A percentile compares a stretch with the other conserved stretches of the same genome.
Evolutionary conservation across 2,797 vertebrate species (phyloP).

Genomic region (Eremophila alpestris): DNA sequence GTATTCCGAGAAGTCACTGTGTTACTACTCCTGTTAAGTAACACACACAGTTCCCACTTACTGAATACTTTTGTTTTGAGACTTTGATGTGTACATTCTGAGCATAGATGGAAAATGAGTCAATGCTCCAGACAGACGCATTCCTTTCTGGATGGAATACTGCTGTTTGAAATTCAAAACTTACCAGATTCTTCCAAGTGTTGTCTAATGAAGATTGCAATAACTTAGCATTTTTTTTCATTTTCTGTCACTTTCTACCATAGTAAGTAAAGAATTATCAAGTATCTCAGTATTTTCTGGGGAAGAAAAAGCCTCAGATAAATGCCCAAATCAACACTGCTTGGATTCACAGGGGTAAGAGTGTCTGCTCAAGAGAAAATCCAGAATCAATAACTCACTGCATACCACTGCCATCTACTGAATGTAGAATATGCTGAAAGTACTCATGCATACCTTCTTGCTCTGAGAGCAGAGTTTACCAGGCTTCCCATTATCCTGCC

Average conservation of each 20-base stretch:
- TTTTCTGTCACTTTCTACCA: not conserved
- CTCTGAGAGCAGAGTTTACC: not conserved
- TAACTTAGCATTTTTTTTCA: not conserved
- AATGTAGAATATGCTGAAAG: not conserved
- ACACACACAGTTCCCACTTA: slow-evolving; percentile 8
- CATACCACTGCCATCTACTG: slow-evolving; percentile 63
- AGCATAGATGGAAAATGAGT: slow-evolving; percentile 49
- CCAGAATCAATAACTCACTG: slow-evolving; percentile 3
- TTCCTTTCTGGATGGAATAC: not conserved
- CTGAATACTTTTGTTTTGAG: slow-evolving; percentile 39
- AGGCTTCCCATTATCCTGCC: not conserved
- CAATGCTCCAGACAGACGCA: not conserved
- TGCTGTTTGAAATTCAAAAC: not conserved
- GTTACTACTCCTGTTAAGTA: not conserved
- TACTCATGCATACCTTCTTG: not conserved
- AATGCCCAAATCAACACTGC: not conserved
- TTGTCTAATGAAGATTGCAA: not conserved
- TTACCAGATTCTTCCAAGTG: not conserved
- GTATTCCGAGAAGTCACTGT: not conserved
- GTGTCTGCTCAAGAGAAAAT: slow-evolving; percentile 22
- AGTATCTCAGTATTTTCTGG: not conserved
- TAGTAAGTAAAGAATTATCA: not conserved
- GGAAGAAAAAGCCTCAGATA: not conserved
- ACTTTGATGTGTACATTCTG: not conserved
- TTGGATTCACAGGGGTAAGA: not conserved